Percentiles rank a stretch among this genome's conserved stretches.
Conservation (phyloP, 2,113 vertebrate genomes). For the Petaurus breviceps region DNA sequence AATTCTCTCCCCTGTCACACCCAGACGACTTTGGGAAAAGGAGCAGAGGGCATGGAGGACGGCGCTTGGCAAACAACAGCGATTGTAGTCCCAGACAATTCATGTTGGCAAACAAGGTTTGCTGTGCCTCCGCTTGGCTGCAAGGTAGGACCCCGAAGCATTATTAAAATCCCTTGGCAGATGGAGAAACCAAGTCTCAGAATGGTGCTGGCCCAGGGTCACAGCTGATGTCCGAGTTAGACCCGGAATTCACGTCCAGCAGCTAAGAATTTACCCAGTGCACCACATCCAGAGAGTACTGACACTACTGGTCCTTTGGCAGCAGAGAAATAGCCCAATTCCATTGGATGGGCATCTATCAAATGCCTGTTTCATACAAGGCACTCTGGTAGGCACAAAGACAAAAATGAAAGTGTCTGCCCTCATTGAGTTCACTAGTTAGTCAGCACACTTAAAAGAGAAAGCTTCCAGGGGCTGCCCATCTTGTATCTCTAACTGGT, state of each 20-base stretch:
- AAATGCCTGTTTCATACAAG: not conserved
- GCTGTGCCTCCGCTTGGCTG: not conserved
- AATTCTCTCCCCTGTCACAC: not conserved
- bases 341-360: not conserved
- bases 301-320: not conserved
- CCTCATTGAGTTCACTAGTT: not conserved
- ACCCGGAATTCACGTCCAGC: not conserved
- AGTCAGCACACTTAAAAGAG: not conserved
- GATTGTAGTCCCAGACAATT: not conserved
- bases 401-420: not conserved
- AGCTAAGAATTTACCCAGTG: not conserved
- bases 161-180: not conserved
- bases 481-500: not conserved
- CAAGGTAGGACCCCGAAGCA: not conserved
- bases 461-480: not conserved
- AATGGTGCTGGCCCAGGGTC: not conserved
- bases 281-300: not conserved
- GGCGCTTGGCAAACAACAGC: not conserved
- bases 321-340: not conserved
- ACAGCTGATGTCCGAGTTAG: not conserved
- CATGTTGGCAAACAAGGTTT: not conserved
- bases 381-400: not conserved
- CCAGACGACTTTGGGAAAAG: not conserved
- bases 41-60: not conserved
- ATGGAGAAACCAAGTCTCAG: not conserved